These are phyloP conservation scores for Falco berigora DNA, from an alignment of 2,797 vertebrate species.

Conservation along the genomic window DNA sequence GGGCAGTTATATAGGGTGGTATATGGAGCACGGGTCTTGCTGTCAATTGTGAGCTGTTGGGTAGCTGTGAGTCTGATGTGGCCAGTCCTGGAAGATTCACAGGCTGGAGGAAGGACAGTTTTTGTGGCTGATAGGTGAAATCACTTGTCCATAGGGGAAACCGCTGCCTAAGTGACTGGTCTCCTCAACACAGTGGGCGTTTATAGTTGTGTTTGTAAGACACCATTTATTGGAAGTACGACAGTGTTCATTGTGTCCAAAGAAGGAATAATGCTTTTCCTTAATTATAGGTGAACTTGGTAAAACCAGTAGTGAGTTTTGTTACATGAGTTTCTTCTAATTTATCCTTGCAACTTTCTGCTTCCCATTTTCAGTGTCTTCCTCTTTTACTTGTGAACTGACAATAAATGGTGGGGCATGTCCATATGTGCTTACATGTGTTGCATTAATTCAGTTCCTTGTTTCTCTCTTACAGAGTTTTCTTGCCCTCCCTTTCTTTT, in stretches of 20 bases:
- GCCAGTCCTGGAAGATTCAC: not conserved
- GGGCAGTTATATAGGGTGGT: too few species aligned
- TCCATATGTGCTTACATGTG: not conserved
- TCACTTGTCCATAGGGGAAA: not conserved
- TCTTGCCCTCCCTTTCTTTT: not conserved
- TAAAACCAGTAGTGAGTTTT: not conserved
- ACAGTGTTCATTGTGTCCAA: not conserved
- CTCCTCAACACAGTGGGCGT: not conserved
- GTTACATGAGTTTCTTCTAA: not conserved
- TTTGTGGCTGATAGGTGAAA: not conserved
- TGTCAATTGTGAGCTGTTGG: rapidly evolving
- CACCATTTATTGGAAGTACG: not conserved
- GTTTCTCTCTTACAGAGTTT: not conserved
- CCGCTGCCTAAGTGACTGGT: not conserved
- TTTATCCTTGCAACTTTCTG: not conserved
- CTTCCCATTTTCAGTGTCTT: not conserved
- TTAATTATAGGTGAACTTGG: not conserved
- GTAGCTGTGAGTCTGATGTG: rapidly evolving
- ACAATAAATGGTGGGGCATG: not conserved
- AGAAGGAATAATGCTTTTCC: not conserved
- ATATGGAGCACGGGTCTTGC: not conserved
- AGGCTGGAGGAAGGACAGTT: not conserved
- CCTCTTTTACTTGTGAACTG: not conserved
- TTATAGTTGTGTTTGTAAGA: not conserved
- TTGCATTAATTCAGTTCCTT: not conserved